Evolutionary conservation across 2,888 invertebrate genomes (phyloP).

Genomic region (Lamellibrachia satsuma): DNA sequence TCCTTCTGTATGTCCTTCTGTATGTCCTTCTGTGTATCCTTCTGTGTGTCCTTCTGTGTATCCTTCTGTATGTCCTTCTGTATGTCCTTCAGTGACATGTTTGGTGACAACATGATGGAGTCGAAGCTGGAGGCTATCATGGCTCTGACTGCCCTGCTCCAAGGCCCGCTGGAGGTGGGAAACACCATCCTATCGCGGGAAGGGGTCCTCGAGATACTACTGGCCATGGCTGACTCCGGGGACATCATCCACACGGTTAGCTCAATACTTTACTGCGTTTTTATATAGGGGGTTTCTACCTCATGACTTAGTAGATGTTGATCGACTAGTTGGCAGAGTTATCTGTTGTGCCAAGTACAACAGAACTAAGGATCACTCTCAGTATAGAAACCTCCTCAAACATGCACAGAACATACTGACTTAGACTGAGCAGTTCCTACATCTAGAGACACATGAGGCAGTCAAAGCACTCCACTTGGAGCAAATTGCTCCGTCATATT

Average conservation of each 20-base stretch:
- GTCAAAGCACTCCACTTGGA: too few relatives aligned
- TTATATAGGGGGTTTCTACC: neutral
- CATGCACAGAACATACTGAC: too few relatives aligned
- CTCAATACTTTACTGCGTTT: neutral
- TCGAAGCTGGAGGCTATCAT: slow-evolving; percentile 85
- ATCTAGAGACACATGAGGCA: too few relatives aligned
- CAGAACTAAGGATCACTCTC: too few relatives aligned
- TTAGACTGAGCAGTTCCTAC: too few relatives aligned
- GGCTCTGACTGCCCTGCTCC: slow-evolving; percentile 85
- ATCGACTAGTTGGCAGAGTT: too few relatives aligned
- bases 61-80: neutral
- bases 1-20: too few relatives aligned
- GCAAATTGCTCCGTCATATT: too few relatives aligned
- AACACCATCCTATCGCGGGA: slow-evolving; percentile 71
- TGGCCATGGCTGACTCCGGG: slow-evolving; percentile 95
- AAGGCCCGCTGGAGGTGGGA: slow-evolving; percentile 92
- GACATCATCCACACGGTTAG: slow-evolving; percentile 78
- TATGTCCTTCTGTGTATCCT: neutral
- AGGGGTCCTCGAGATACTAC: slow-evolving; percentile 93
- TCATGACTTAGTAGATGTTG: too few relatives aligned
- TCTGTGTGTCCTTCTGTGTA: neutral
- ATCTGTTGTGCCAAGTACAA: too few relatives aligned
- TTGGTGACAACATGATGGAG: slow-evolving; percentile 86
- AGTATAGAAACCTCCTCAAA: too few relatives aligned
- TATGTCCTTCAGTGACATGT: slow-evolving; percentile 72